Base-by-base conservation (phyloP, 2,797 vertebrate genomes). In the Rhadinocentrus ornatus region DNA sequence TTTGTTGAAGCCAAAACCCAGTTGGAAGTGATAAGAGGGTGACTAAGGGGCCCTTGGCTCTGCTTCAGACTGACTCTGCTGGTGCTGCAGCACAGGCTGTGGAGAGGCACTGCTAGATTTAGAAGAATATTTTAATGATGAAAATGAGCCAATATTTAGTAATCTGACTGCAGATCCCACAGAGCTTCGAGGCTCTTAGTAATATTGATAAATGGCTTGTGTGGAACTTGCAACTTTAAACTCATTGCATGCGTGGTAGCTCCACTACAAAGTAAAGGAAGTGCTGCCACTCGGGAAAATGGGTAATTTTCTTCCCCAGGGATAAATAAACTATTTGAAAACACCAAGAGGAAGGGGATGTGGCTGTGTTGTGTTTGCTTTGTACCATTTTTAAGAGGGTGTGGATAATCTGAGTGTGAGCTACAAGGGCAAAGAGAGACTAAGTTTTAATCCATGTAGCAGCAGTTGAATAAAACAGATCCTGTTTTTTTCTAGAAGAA, bases 281-380 rank as follows among this genome's bases (percentile, higher is more conserved):
- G 85, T n/a, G 24, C 80, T 82, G 61, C 83, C 83, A 76, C 89
- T 89, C 70, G 88, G 92, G 82, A 88, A 84, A 91, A 86, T 82
- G 62, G 73, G 56, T 70, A 22, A 73, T 88, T 90, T 87, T 86
- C 80, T 82, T 81, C 82, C 90, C 75, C 62, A 67, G 77, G 81
- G 81, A 88, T 88, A 92, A 93, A 93, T 91, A 94, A 94, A 91
- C 86, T 26, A 73, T 85, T 87, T 80, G 62, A 84, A 89, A 94
- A 93, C 92, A 92, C 82, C 80, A 65, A 74, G 85, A 81, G 89
- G 90, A 93, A 92, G 70, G 91, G 93, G 93, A 93, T 92, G 88
- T 84, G 89, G 86, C 72, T 60, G 62, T 26, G 68, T 81, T 83
- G 62, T 88, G 73, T 89, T 92, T 90, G 83, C 84, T 80, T 89